Evolutionary conservation across 2,888 invertebrate genomes (phyloP).

Genomic region (Elgonia sp.): DNA sequence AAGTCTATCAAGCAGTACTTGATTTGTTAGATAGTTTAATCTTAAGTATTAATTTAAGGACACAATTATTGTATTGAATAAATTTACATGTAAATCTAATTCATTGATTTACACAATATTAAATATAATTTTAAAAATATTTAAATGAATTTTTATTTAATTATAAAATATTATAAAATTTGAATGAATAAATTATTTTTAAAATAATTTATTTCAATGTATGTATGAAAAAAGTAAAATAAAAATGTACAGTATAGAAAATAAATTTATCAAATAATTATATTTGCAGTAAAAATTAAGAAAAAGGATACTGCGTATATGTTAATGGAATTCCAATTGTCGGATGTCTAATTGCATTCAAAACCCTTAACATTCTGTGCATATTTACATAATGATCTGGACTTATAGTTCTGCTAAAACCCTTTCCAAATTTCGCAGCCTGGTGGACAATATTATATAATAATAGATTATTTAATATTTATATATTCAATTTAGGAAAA

Average conservation of each 20-base stretch:
- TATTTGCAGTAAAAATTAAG: neutral
- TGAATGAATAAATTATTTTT: neutral
- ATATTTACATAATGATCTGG: slow-evolving; percentile 95
- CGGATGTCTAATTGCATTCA: slow-evolving; percentile 95
- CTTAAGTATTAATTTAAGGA: slow-evolving; percentile 84
- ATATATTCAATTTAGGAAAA: too few species aligned
- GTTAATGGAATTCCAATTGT: slow-evolving; percentile 97
- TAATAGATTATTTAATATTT: slow-evolving; percentile 24
- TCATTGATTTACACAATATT: too few species aligned
- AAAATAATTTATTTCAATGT: neutral
- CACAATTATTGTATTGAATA: too few species aligned
- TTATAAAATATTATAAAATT: too few species aligned
- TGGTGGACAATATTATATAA: slow-evolving; percentile 83
- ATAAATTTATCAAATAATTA: neutral
- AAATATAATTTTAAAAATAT: too few species aligned
- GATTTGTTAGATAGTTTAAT: slow-evolving; percentile 91
- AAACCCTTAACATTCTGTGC: slow-evolving; percentile 94
- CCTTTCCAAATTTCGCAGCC: slow-evolving; percentile 98
- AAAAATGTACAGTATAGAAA: too few species aligned
- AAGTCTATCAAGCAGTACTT: slow-evolving; percentile 94
- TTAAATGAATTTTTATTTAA: too few species aligned
- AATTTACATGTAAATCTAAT: too few species aligned
- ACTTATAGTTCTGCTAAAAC: slow-evolving; percentile 93
- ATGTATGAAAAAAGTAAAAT: neutral
- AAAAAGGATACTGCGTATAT: slow-evolving; percentile 94